These are phyloP conservation scores for Vicugna pacos DNA, from an alignment of 2,113 vertebrate genomes.

Conservation along the genomic window DNA sequence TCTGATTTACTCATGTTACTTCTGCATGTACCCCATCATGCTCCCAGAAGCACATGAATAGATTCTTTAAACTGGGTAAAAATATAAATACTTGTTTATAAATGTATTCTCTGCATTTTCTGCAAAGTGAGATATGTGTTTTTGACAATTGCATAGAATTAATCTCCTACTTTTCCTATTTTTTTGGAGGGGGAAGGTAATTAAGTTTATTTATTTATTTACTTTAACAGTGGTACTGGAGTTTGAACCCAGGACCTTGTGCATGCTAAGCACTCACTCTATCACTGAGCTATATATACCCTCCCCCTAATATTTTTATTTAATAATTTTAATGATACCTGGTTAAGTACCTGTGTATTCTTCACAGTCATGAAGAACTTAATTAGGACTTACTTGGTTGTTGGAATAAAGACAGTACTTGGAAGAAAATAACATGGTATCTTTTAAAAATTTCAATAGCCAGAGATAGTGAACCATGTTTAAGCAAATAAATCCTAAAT, in stretches of 20 bases:
- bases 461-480: not conserved
- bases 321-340: not conserved
- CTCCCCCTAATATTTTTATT: not conserved
- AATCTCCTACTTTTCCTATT: not conserved
- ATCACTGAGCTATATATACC: too few relatives aligned
- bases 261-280: too few relatives aligned
- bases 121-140: not conserved
- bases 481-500: slow-evolving; percentile 43
- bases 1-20: not conserved
- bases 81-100: not conserved
- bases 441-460: not conserved
- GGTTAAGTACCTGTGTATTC: not conserved
- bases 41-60: not conserved
- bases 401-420: not conserved
- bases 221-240: too few relatives aligned
- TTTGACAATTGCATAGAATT: not conserved
- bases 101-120: not conserved
- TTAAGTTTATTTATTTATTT: too few relatives aligned
- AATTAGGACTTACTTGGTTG: not conserved
- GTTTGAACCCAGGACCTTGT: too few relatives aligned
- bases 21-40: not conserved
- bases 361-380: slow-evolving; percentile 17
- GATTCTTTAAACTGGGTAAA: not conserved
- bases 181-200: too few relatives aligned
- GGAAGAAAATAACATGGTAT: slow-evolving; percentile 13